phyloP scores from a whole-genome alignment of 2,888 invertebrate genomes.

The Athetis lepigone region DNA sequence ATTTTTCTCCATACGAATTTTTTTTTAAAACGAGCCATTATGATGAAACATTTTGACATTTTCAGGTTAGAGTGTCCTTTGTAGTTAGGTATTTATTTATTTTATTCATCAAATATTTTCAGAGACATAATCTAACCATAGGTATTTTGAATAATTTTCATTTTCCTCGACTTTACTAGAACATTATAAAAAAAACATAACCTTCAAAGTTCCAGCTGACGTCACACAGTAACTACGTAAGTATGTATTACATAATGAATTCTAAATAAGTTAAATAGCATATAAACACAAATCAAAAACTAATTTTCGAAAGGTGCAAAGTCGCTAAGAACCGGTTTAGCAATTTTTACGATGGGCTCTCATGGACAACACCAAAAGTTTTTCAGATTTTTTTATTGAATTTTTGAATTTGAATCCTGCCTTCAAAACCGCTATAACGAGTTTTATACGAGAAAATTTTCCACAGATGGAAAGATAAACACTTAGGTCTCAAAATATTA shows the following conservation, averaged over 20 bases:
- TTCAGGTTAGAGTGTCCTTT: too few species aligned
- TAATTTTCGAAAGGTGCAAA: conserved; percentile 13
- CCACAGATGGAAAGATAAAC: neutral
- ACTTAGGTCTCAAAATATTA: neutral
- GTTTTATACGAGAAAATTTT: conserved; percentile 7
- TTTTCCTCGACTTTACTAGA: too few species aligned
- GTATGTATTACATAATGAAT: neutral
- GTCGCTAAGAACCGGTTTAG: conserved; percentile 22
- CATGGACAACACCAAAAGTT: conserved; percentile 29
- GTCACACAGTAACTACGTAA: neutral
- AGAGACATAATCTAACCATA: too few species aligned
- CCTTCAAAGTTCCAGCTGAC: neutral
- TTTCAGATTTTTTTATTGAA: neutral
- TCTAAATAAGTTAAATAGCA: too few species aligned
- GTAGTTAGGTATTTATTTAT: too few species aligned
- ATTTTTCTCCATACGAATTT: too few species aligned
- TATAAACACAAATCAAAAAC: neutral
- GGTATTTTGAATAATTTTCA: too few species aligned
- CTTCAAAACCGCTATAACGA: conserved; percentile 8
- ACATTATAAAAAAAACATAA: neutral
- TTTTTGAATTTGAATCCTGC: neutral
- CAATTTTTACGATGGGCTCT: conserved; percentile 11
- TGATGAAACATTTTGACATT: too few species aligned
- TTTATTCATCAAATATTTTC: too few species aligned
- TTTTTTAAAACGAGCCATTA: too few species aligned